Conservation (phyloP, 2,797 vertebrate genomes). For the Todus mexicanus region DNA sequence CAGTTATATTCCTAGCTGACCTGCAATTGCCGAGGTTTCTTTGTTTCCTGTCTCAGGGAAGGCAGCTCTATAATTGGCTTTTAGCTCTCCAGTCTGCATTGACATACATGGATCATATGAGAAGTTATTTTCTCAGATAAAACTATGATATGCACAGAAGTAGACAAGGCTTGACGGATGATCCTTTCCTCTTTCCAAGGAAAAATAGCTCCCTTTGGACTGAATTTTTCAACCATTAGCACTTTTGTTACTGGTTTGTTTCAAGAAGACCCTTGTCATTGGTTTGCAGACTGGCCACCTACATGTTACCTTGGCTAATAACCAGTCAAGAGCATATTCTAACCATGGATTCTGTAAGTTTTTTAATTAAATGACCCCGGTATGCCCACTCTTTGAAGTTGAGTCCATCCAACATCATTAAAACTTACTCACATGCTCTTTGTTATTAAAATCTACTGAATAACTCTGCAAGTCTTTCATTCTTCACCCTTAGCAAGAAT, state of each 20-base stretch:
- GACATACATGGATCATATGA: background rate
- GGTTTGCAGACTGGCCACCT: background rate
- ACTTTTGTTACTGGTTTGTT: background rate
- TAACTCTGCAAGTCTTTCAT: background rate
- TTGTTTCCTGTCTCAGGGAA: background rate
- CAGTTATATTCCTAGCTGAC: background rate
- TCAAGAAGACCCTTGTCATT: background rate
- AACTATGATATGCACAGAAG: background rate
- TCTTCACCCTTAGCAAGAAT: background rate
- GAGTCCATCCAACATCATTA: slow-evolving; percentile 1
- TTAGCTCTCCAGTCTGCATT: background rate
- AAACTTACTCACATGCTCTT: slow-evolving; percentile 7
- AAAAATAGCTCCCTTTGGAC: background rate
- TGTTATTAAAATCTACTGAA: slow-evolving; percentile 16
- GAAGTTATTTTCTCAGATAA: background rate
- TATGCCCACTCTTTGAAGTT: slow-evolving; percentile 22
- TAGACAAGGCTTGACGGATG: background rate
- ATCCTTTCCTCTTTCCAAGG: background rate
- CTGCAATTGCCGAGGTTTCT: background rate
- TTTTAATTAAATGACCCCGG: slow-evolving; percentile 39
- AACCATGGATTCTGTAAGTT: background rate
- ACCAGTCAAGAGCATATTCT: background rate
- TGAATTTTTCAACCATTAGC: background rate
- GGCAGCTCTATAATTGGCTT: background rate
- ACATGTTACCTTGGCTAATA: background rate